phyloP scores from a whole-genome alignment of 2,888 invertebrate genomes.

The Celastrina argiolus region DNA sequence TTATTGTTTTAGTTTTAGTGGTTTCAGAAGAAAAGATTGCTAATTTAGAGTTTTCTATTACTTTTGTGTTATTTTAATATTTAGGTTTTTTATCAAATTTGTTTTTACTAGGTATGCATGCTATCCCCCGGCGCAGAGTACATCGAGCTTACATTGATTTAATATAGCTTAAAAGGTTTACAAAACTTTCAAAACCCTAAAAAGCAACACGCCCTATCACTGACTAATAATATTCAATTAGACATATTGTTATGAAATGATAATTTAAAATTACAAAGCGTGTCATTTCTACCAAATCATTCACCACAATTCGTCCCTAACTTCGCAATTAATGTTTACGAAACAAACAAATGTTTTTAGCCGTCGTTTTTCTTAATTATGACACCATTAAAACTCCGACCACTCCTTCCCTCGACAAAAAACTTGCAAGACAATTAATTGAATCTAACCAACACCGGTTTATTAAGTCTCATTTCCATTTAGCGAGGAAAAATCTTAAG shows the following conservation, averaged over 20 bases:
- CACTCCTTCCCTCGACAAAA: slow-evolving; percentile 12
- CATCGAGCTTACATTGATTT: too few relatives aligned
- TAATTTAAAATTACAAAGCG: background rate
- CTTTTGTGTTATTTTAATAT: too few relatives aligned
- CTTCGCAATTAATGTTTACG: slow-evolving; percentile 13
- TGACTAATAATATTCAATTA: background rate
- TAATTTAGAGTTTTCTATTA: too few relatives aligned
- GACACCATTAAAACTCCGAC: slow-evolving; percentile 8
- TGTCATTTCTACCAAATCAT: background rate
- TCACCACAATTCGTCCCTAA: background rate
- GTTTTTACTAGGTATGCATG: too few relatives aligned
- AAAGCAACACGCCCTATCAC: background rate
- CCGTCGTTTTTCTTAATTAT: slow-evolving; percentile 8
- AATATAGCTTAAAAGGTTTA: too few relatives aligned
- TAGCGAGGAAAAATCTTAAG: slow-evolving; percentile 43
- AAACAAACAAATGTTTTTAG: slow-evolving; percentile 9
- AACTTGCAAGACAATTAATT: slow-evolving; percentile 53
- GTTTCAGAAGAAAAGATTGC: too few relatives aligned
- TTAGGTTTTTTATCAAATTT: too few relatives aligned
- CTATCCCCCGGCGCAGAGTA: too few relatives aligned
- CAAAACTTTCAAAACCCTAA: too few relatives aligned
- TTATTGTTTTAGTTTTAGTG: too few relatives aligned
- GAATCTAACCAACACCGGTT: slow-evolving; percentile 63
- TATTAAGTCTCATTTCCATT: slow-evolving; percentile 74
- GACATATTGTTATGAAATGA: background rate